Percentiles rank a stretch among this genome's conserved stretches.
Evolutionary conservation across 2,113 vertebrate genomes (phyloP).

Genomic region (Cynocephalus volans): DNA sequence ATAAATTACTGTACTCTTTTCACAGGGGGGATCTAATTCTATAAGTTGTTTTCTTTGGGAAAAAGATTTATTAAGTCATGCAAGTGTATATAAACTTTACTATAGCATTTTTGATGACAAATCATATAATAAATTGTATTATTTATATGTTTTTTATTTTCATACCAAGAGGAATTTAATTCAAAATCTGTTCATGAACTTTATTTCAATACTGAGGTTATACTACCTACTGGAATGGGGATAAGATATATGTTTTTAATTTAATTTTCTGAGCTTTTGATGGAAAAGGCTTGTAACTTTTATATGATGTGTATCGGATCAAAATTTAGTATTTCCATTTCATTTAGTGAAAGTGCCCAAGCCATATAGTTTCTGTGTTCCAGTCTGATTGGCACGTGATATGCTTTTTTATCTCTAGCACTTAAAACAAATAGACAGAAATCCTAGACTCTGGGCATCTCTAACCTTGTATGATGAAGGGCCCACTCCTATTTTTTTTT

Average conservation of each 20-base stretch:
- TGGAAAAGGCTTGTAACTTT: slow-evolving; percentile 80
- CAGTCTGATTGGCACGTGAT: background rate
- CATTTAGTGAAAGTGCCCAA: slow-evolving; percentile 73
- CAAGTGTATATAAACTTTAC: slow-evolving; percentile 55
- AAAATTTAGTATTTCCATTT: slow-evolving; percentile 75
- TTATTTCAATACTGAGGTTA: slow-evolving; percentile 73
- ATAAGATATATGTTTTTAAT: slow-evolving; percentile 89
- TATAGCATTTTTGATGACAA: slow-evolving; percentile 66
- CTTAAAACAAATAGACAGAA: background rate
- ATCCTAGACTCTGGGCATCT: background rate
- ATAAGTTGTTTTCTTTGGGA: slow-evolving; percentile 75
- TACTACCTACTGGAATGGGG: slow-evolving; percentile 67
- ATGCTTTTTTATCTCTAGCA: background rate
- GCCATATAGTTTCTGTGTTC: slow-evolving; percentile 70
- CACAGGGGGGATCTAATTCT: slow-evolving; percentile 66
- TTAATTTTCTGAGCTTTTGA: slow-evolving; percentile 79
- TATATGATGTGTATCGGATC: slow-evolving; percentile 66
- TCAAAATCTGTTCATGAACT: slow-evolving; percentile 86
- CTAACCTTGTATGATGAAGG: background rate
- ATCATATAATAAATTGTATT: slow-evolving; percentile 64
- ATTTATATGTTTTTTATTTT: slow-evolving; percentile 81
- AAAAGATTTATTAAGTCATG: slow-evolving; percentile 78
- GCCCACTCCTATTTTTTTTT: background rate
- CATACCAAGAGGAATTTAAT: slow-evolving; percentile 84
- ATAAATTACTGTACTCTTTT: slow-evolving; percentile 57